Evolutionary conservation across 2,113 vertebrate species (phyloP).

Genomic region (Pseudorasbora parva): DNA sequence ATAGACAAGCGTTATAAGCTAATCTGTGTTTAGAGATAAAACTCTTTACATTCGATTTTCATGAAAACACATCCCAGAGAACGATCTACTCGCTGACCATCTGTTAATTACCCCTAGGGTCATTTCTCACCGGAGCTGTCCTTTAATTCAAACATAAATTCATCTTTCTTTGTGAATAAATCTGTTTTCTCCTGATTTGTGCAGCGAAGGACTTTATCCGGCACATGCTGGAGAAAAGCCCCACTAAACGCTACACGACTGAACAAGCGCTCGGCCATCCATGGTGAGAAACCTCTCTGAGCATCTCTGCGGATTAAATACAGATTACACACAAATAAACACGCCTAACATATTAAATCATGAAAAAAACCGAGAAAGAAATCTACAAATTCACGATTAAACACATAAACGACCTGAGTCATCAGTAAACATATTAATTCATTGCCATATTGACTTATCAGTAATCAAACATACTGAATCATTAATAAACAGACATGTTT

Average conservation of each 20-base stretch:
- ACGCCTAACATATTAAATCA: neutral
- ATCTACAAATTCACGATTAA: neutral
- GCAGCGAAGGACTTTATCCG: constrained; percentile 92
- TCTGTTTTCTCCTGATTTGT: constrained; percentile 6
- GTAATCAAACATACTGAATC: neutral
- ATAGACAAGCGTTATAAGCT: too few relatives aligned
- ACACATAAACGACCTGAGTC: neutral
- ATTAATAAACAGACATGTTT: neutral
- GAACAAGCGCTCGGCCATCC: constrained; percentile 88
- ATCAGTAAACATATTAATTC: neutral
- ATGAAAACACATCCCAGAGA: too few relatives aligned
- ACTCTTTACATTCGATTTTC: too few relatives aligned
- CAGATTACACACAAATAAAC: neutral
- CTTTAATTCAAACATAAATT: neutral
- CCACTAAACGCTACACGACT: constrained; percentile 81
- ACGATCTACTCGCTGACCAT: too few relatives aligned
- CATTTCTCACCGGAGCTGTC: too few relatives aligned
- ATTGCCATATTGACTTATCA: neutral
- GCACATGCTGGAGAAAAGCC: constrained; percentile 88
- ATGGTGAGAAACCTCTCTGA: constrained; percentile 77
- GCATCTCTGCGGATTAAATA: too few relatives aligned
- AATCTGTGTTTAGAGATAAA: too few relatives aligned
- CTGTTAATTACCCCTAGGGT: too few relatives aligned
- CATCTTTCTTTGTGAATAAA: too few relatives aligned
- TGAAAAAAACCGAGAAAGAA: neutral